Conservation (phyloP, 2,113 vertebrate species). For the Archocentrus centrarchus region DNA sequence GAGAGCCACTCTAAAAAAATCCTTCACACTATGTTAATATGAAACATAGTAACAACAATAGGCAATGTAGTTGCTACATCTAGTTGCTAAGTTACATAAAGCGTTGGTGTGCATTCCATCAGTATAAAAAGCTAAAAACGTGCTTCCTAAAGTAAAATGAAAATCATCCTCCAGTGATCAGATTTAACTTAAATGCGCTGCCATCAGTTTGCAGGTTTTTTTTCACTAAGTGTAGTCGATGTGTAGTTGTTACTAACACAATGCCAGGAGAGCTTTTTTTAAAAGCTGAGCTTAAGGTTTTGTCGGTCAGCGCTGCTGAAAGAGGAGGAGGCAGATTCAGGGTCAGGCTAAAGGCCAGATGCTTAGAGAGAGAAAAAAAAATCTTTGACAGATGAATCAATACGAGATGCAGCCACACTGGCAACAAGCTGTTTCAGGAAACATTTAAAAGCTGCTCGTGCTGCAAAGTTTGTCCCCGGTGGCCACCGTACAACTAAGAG, state of each 20-base stretch:
- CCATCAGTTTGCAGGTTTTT: rapidly evolving
- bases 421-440: neutral
- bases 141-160: neutral
- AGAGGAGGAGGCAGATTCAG: neutral
- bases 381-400: conserved; percentile 22
- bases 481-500: neutral
- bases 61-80: neutral
- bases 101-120: neutral
- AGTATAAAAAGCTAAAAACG: neutral
- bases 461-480: neutral
- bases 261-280: neutral
- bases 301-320: neutral
- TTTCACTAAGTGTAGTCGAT: rapidly evolving
- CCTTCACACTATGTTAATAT: neutral
- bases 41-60: neutral
- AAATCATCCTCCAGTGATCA: rapidly evolving
- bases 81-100: neutral
- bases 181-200: neutral
- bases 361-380: neutral
- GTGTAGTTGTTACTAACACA: neutral
- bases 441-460: neutral
- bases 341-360: conserved; percentile 6
- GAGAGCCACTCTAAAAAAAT: neutral
- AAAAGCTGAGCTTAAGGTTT: neutral
- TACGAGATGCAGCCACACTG: neutral